Percentiles rank a stretch among this genome's conserved stretches.
phyloP scores from a whole-genome alignment of 1,140 invertebrate species.

The Micrasema longulum region DNA sequence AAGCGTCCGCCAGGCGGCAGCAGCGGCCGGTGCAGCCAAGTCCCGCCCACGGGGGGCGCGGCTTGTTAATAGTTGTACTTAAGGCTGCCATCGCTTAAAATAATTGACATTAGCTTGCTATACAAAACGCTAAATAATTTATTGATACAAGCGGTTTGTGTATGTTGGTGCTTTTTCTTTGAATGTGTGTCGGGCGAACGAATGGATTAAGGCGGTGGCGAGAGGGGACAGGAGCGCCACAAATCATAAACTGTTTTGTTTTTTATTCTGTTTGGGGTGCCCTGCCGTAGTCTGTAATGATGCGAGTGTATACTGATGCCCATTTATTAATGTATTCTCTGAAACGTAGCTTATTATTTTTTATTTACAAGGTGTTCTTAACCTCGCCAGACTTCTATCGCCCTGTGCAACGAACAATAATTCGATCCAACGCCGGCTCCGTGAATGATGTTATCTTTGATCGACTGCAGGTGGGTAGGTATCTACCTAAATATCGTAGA shows the following conservation, averaged over 20 bases:
- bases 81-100: conserved; percentile 54
- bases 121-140: conserved; percentile 55
- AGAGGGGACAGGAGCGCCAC: conserved; percentile 40
- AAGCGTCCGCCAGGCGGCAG: conserved; percentile 49
- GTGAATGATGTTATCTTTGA: neutral
- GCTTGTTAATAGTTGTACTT: conserved; percentile 55
- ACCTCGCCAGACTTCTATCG: conserved; percentile 25
- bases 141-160: conserved; percentile 52
- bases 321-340: conserved; percentile 37
- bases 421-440: neutral
- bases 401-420: too few relatives aligned
- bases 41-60: conserved; percentile 50
- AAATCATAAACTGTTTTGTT: conserved; percentile 49
- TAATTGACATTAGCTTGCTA: conserved; percentile 55
- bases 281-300: conserved; percentile 24
- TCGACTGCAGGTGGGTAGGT: neutral
- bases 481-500: neutral
- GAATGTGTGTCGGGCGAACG: conserved; percentile 40
- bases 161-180: conserved; percentile 49
- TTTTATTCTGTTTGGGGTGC: conserved; percentile 27
- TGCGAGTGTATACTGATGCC: conserved; percentile 39
- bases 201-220: conserved; percentile 35
- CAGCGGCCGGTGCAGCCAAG: conserved; percentile 37
- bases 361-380: conserved; percentile 39
- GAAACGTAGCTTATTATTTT: conserved; percentile 37